Base-by-base conservation (phyloP, 2,113 vertebrate species). In the Planiliza haematocheilus region DNA sequence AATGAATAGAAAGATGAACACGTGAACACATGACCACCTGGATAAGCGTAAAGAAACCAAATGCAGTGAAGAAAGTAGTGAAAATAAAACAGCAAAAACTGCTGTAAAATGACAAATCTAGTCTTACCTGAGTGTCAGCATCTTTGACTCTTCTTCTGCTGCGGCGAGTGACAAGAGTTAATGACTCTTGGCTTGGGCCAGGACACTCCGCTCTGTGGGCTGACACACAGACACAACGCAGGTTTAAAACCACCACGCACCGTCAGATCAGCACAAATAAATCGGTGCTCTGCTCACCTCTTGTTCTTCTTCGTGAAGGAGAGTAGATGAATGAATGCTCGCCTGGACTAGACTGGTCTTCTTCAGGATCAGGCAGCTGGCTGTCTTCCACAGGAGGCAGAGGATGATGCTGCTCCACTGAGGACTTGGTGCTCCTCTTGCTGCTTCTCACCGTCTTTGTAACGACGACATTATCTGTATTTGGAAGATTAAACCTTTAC, bases 271-370 rank as follows among this genome's bases (percentile, higher is more conserved):
- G n/a, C 7, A 4, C 1, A 0, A 12, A 17, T 10, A 5, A 41
- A 24, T 1, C 0, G 36, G 56, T 2, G 7, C 21, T 1, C 0
- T 0, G 24, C 75, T 79, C 88, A 98, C 97, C 95, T 97, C 94
- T 95, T 13, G 82, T 76, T 91, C 91, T 94, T 66, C 92, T 84
- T 49, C 95, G 85, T 67, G 95, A 93, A 58, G 95, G 91, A 20
- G 96, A 94, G 86, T 95, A 95, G 64, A 91, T 83, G 72, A 94
- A 94, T 7, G 94, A 74, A 12, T 93, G 75, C 0, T 75, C 80
- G 55, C 79, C 86, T 63, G 89, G 88, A 70, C 69, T 56, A 1
- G 65, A 62, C 7, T 89, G 48, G 0, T 84, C 71, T 13, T 82
- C 66, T 4, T 85, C 74, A 0, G 82, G 70, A 59, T 89, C 82